phyloP scores from a whole-genome alignment of 2,888 invertebrate genomes.

The Biston stratarius region DNA sequence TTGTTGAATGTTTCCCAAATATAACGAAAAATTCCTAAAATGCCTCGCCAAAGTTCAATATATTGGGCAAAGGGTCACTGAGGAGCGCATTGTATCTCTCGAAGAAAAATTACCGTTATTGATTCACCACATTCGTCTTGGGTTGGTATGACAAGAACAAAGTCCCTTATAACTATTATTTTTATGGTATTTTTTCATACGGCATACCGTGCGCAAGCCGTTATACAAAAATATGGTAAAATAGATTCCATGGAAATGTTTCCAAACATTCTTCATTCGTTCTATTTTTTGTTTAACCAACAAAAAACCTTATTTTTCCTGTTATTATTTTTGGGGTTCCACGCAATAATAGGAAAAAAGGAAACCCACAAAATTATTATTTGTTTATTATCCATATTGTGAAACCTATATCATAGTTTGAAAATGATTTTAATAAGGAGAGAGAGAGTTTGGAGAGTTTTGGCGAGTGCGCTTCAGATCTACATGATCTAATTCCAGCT shows the following conservation, averaged over 20 bases:
- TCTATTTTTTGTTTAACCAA: not conserved
- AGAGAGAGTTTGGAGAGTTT: too few species aligned
- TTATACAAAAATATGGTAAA: not conserved
- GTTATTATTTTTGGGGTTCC: too few species aligned
- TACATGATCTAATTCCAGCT: too few species aligned
- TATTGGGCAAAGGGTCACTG: slow-evolving; percentile 53
- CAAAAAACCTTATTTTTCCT: too few species aligned
- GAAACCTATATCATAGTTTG: too few species aligned
- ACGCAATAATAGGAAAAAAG: too few species aligned
- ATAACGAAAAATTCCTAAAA: slow-evolving; percentile 67
- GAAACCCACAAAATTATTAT: too few species aligned
- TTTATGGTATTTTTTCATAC: slow-evolving; percentile 11
- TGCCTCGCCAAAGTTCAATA: slow-evolving; percentile 62
- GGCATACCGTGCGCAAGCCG: not conserved
- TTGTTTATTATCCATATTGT: too few species aligned
- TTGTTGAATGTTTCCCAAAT: slow-evolving; percentile 66
- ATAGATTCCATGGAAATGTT: not conserved
- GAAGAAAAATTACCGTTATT: slow-evolving; percentile 30
- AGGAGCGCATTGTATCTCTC: slow-evolving; percentile 29
- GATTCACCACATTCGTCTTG: slow-evolving; percentile 26
- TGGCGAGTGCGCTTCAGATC: too few species aligned
- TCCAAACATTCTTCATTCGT: not conserved
- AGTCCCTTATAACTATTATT: slow-evolving; percentile 10
- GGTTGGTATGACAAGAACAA: slow-evolving; percentile 12
- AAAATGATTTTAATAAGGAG: too few species aligned